phyloP scores from a whole-genome alignment of 2,113 vertebrate genomes.

The Dicaeum eximium region DNA sequence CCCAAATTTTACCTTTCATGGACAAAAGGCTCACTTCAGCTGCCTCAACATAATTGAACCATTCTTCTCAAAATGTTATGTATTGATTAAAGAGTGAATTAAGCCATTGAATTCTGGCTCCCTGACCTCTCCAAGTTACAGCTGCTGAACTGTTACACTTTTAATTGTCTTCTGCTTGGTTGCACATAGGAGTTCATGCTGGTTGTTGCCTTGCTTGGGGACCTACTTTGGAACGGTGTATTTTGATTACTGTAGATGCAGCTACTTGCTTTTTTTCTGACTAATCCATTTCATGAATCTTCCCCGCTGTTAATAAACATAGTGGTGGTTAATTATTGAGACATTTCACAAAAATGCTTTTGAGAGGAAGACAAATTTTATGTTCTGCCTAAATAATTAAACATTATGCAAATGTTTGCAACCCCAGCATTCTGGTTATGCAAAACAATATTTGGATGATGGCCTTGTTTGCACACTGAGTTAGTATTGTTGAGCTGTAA shows the following conservation, averaged over 20 bases:
- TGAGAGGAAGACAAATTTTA: conserved; percentile 23
- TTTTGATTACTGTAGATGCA: neutral
- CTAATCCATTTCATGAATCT: conserved; percentile 37
- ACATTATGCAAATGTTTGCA: conserved; percentile 41
- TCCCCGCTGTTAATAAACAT: conserved; percentile 46
- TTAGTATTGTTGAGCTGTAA: neutral
- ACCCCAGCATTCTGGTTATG: conserved; percentile 9
- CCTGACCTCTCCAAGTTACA: neutral
- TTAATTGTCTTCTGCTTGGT: neutral
- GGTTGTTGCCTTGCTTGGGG: neutral
- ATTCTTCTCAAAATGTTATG: neutral
- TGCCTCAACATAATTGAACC: neutral
- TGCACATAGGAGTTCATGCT: neutral
- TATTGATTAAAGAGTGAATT: conserved; percentile 36
- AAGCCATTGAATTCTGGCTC: neutral
- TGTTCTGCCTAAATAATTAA: conserved; percentile 58
- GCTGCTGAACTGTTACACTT: neutral
- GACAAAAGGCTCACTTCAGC: neutral
- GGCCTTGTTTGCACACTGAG: conserved; percentile 14
- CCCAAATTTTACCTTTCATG: neutral
- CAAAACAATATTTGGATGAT: conserved; percentile 48
- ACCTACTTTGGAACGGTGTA: neutral
- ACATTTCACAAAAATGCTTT: conserved; percentile 37
- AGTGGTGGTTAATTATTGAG: conserved; percentile 57
- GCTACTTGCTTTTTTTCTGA: conserved; percentile 13